Evolutionary conservation across 2,888 invertebrate genomes (phyloP), one percentile per base, ranked within the genome.

Genomic region (Chymomyza fuscimana): DNA sequence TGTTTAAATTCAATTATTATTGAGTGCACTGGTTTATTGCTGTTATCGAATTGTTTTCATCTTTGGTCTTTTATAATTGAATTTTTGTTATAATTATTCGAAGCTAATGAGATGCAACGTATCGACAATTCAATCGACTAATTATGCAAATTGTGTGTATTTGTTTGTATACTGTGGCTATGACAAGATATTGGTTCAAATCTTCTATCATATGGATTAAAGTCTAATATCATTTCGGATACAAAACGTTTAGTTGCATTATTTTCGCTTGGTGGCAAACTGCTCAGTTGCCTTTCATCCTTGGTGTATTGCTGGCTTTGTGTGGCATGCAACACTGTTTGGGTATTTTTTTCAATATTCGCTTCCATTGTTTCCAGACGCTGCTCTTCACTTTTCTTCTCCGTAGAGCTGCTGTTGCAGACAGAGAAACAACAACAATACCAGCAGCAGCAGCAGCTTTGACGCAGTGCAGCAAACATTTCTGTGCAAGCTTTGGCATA

Each of bases 181-280:
- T 7, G 12, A 46, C 12, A 15, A 2, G 51, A 54, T 46, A 64
- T 12, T 36, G 6, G 9, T 2, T 51, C 69, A 9, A 82, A 83
- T 12, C 82, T 67, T 15, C 50, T 63, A 72, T 83, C 83, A 22
- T 81, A 81, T 2, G 82, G 83, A 75, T 83, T 73, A 6, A 82
- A 78, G 29, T 82, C 80, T 61, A 79, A 36, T 9, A 32, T 75
- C 80, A 81, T 78, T 40, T 83, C 71, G 16, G 74, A 73, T 9
- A 32, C 51, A 32, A 69, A 69, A 10, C 66, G 29, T 12, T 70
- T 29, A 25, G 69, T 72, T 29, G 69, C 70, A 54, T 56, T 29
- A 5, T 67, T 50, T 0, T 46, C 65, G 46, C 19, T 19, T 36
- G 19, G 36, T n/a, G 29, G 59, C 62, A 36, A 62, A 22, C 5